A percentile compares a stretch with the other conserved stretches of the same genome.
Evolutionary conservation across 2,888 invertebrate species (phyloP).

Genomic region (Crepidodera aurea): DNA sequence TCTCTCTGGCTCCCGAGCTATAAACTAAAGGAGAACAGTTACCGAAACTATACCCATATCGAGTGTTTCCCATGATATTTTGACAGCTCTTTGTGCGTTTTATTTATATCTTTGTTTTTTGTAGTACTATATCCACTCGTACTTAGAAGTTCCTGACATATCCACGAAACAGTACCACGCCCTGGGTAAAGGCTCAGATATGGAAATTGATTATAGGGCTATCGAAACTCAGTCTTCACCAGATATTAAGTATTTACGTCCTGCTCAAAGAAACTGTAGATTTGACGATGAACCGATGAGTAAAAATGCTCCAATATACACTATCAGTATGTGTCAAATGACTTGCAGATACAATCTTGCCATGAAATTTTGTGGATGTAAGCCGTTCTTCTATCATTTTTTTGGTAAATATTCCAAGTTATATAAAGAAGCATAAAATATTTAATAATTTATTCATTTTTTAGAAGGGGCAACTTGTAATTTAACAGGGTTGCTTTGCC

Average conservation of each 20-base stretch:
- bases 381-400: constrained; percentile 69
- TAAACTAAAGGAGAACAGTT: no score
- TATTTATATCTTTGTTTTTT: no score
- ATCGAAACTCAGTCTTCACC: constrained; percentile 64
- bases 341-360: constrained; percentile 66
- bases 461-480: constrained; percentile 64
- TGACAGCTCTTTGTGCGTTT: no score
- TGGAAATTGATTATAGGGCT: constrained; percentile 59
- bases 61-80: no score
- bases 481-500: constrained; percentile 65
- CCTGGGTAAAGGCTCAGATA: constrained; percentile 59
- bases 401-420: constrained; percentile 59
- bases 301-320: constrained; percentile 63
- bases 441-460: constrained; percentile 7
- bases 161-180: constrained; percentile 52
- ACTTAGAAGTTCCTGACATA: constrained; percentile 66
- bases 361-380: constrained; percentile 66
- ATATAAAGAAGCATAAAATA: no score
- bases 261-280: constrained; percentile 64
- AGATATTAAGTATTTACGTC: constrained; percentile 61
- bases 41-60: no score
- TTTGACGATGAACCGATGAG: constrained; percentile 64
- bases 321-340: constrained; percentile 66
- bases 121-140: constrained; percentile 69
- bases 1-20: no score